A percentile compares a stretch with the other conserved stretches of the same genome.
phyloP scores from a whole-genome alignment of 2,113 vertebrate genomes.

The Pogonocichla stellata region DNA sequence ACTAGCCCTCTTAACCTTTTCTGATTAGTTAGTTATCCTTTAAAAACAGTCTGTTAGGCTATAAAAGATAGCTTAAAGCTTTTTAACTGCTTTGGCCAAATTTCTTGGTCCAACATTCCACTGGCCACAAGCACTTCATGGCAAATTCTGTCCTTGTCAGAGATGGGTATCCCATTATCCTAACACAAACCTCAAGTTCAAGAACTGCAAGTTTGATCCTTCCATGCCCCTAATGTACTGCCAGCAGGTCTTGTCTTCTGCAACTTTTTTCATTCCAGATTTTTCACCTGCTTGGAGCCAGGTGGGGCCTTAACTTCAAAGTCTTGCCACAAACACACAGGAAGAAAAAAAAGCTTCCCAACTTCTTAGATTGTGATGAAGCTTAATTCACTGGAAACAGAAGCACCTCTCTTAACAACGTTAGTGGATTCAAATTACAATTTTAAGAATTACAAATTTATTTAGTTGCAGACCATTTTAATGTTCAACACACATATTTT shows the following conservation, averaged over 20 bases:
- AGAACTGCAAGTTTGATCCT: no score
- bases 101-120: no score
- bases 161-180: no score
- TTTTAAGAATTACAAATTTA: background rate
- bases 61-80: background rate
- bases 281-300: no score
- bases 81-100: background rate
- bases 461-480: background rate
- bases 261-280: background rate
- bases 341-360: rapidly evolving
- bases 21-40: background rate
- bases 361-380: background rate
- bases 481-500: rapidly evolving
- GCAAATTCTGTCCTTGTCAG: background rate
- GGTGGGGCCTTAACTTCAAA: background rate
- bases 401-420: background rate
- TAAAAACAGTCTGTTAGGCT: no score
- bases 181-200: no score
- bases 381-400: background rate
- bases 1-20: background rate
- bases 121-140: rapidly evolving
- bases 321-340: background rate
- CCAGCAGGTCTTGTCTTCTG: background rate
- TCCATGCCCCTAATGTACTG: background rate
- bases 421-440: background rate